Base-by-base conservation (phyloP, 1,140 invertebrate species). In the Drosophila cardini region DNA sequence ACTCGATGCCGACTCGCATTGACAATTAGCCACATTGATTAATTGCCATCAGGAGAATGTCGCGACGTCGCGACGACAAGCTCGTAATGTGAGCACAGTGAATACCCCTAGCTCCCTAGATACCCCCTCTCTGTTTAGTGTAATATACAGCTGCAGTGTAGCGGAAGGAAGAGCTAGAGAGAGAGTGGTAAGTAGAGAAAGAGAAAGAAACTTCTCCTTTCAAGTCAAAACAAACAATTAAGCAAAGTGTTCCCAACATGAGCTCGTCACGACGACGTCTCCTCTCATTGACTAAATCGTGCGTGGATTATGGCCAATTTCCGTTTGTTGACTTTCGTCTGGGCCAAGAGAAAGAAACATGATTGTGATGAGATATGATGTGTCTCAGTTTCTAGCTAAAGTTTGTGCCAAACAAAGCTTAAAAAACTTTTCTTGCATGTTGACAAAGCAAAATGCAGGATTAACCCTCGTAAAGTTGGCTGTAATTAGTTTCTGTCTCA, bases 301-400 rank as follows among this genome's bases (percentile, higher is more conserved):
- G 83, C 84, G 72, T 76, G 76, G 83, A 81, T 89, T 87, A 89
- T 87, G 83, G 76, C 83, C 83, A 87, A 87, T 87, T 87, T 87
- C 83, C 83, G 79, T 79, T 87, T 79, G 63, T 69, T 60, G 67
- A 72, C 63, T 69, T 64, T 62, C 65, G 16, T 36, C 52, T 16
- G 34, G 34, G 18, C 18, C 26, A 50, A 48, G 30, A 45, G 16
- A 48, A 36, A 48, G 34, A 57, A 21, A 57, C 26, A 56, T 65
- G 42, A 34, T 13, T 45, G 40, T 10, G 21, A 26, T 26, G 21
- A 26, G 21, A 50, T 40, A 36, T 57, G 36, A n/a, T 58, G 56
- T 58, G 40, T 43, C 32, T 58, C 55, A 21, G 55, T 18, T 34
- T 26, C 16, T 10, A 10, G 9, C 11, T 57, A 32, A 56, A 56